Conservation (phyloP, 2,113 vertebrate species). For the Seriola dumerili region DNA sequence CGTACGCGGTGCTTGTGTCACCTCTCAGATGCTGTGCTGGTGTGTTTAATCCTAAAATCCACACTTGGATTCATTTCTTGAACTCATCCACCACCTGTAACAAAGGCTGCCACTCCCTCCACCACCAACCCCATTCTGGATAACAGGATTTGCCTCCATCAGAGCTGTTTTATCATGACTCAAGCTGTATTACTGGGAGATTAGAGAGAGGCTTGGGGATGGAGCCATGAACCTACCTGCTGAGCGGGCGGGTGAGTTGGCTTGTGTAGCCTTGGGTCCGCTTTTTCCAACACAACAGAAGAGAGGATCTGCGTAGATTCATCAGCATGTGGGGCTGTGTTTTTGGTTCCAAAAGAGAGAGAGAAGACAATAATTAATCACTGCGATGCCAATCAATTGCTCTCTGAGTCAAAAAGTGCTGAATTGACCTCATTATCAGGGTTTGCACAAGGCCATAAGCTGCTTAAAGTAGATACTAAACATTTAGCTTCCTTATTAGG, state of each 20-base stretch:
- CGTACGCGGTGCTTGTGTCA: not conserved
- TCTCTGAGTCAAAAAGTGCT: conserved; percentile 7
- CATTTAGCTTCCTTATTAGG: not conserved
- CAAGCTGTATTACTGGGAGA: conserved; percentile 76
- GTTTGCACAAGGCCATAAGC: conserved; percentile 5
- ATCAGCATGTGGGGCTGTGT: not conserved
- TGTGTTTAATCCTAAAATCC: conserved; percentile 70
- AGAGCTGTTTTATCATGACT: conserved; percentile 80
- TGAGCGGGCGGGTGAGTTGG: conserved; percentile 28
- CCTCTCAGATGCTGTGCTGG: conserved; percentile 21
- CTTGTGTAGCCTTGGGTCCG: conserved; percentile 25
- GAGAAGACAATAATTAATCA: not conserved
- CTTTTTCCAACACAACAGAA: conserved; percentile 40
- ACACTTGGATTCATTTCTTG: conserved; percentile 54
- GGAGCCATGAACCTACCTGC: conserved; percentile 54
- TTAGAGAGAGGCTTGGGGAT: conserved; percentile 68
- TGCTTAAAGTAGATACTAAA: conserved; percentile 1
- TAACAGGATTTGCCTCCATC: conserved; percentile 79
- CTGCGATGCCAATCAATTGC: not conserved
- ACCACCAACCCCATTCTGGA: conserved; percentile 20
- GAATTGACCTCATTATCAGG: conserved; percentile 16
- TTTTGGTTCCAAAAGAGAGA: conserved; percentile 13
- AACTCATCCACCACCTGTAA: conserved; percentile 65
- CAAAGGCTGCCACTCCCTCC: conserved; percentile 48
- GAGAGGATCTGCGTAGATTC: conserved; percentile 1